Evolutionary conservation across 2,113 vertebrate genomes (phyloP), one percentile per base, ranked within the genome.

Genomic region (Ceyx margarethae): DNA sequence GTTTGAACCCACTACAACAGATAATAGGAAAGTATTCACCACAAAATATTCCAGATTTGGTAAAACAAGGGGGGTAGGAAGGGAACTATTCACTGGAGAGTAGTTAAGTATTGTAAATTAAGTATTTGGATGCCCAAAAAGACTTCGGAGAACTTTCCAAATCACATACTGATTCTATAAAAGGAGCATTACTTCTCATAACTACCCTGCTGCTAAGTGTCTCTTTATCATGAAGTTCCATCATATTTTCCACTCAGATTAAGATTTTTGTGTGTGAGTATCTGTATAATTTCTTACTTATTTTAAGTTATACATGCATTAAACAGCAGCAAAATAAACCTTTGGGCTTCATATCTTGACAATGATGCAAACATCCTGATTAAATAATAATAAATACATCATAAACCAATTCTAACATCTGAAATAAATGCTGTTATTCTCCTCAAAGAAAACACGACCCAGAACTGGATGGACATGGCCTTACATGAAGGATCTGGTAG

Each of bases 401-500:
- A 51, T 15, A 25, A 25, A 51, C 4, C 25, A 26, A 51, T 23
- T 50, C 23, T 23, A 51, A 51, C 25, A 26, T 51, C 67, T 48
- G 23, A 60, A 90, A 60, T 46, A 90, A 65, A 53, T 79, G 65
- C 15, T 65, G 19, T 80, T 65, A 73, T 57, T 87, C 28, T 21
- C 60, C 65, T 43, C 35, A 72, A 83, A 87, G 15, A 74, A 90
- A 89, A 76, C 7, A 64, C 11, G 62, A 68, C 8, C 13, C 35
- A 93, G 35, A 92, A 76, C 0, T 56, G 60, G 43, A 85, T 20
- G 10, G 95, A 23, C 14, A 71, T 6, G n/a, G 81, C 97, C 98
- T 98, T 98, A 98, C 98, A 74, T 97, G 90, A 67, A 98, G 96
- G 66, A 98, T 98, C 95, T 99, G 99, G 95, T 95, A 93, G 96